phyloP scores from a whole-genome alignment of 1,140 invertebrate genomes.

The Drosophila grimshawi region DNA sequence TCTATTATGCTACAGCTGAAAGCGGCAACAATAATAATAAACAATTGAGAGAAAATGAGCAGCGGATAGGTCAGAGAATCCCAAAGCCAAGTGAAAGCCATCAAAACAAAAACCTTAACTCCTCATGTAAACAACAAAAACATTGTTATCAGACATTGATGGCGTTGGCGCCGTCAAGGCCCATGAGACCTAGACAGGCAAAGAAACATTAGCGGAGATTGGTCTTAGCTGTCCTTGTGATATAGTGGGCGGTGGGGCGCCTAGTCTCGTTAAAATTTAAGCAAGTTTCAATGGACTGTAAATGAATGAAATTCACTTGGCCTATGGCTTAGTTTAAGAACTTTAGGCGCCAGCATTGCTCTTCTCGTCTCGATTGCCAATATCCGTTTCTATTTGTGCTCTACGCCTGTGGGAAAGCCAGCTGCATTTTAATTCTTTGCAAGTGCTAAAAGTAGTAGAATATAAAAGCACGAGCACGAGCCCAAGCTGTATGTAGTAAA shows the following conservation, averaged over 20 bases:
- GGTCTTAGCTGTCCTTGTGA: conserved; percentile 23
- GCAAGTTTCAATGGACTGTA: conserved; percentile 73
- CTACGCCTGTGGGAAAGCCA: conserved; percentile 15
- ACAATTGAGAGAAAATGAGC: conserved; percentile 49
- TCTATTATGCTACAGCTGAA: conserved; percentile 59
- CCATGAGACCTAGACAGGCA: conserved; percentile 20
- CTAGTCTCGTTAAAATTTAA: conserved; percentile 72
- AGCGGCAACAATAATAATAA: conserved; percentile 44
- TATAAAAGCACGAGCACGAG: conserved; percentile 48
- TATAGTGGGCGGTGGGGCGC: not conserved
- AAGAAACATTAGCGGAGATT: conserved; percentile 42
- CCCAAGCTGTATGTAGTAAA: conserved; percentile 38
- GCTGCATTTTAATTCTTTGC: conserved; percentile 40
- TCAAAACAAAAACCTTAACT: conserved; percentile 57
- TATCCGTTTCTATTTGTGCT: conserved; percentile 41
- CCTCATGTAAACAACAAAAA: conserved; percentile 66
- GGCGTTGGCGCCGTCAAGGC: conserved; percentile 50
- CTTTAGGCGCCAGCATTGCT: conserved; percentile 28
- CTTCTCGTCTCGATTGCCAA: conserved; percentile 25
- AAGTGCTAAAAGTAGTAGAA: conserved; percentile 51
- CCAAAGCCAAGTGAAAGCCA: conserved; percentile 50
- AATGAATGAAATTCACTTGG: conserved; percentile 56
- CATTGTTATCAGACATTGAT: conserved; percentile 61
- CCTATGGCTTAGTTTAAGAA: conserved; percentile 37
- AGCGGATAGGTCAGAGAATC: conserved; percentile 25